Conservation (phyloP, 2,888 invertebrate species). For the Heteromurus nitidus region DNA sequence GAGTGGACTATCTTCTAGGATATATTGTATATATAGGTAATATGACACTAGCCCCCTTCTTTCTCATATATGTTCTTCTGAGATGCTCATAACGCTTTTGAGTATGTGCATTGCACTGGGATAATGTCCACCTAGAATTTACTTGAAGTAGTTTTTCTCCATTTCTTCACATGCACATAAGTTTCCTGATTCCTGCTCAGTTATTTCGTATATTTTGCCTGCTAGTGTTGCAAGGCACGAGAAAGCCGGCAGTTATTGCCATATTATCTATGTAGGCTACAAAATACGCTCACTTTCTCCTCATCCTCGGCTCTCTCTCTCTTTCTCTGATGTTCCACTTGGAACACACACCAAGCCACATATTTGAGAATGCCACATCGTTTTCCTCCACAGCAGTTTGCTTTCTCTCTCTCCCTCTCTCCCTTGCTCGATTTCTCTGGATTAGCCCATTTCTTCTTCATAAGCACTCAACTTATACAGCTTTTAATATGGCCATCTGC, state of each 20-base stretch:
- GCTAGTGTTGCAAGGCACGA: constrained; percentile 30
- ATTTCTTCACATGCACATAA: background rate
- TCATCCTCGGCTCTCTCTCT: too few relatives aligned
- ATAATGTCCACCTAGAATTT: too few relatives aligned
- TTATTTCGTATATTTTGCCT: constrained; percentile 36
- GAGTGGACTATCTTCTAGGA: background rate
- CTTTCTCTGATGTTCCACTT: background rate
- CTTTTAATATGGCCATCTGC: constrained; percentile 32
- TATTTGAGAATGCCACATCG: background rate
- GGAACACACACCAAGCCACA: background rate
- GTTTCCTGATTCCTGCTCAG: background rate
- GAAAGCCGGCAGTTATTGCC: constrained; percentile 37
- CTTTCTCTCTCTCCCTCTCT: too few relatives aligned
- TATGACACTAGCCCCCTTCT: background rate
- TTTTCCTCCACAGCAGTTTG: constrained; percentile 21
- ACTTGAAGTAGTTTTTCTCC: constrained; percentile 1
- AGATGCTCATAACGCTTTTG: background rate
- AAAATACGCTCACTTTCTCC: constrained; percentile 2
- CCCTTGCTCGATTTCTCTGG: too few relatives aligned
- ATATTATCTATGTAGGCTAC: constrained; percentile 35
- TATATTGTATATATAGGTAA: background rate
- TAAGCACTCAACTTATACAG: constrained; percentile 28
- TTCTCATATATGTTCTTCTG: background rate
- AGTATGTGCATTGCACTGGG: too few relatives aligned
- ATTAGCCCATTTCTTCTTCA: constrained; percentile 34